A percentile compares a stretch with the other conserved stretches of the same genome.
phyloP scores from a whole-genome alignment of 2,888 invertebrate genomes.

The Cryptocheilus praepositus region DNA sequence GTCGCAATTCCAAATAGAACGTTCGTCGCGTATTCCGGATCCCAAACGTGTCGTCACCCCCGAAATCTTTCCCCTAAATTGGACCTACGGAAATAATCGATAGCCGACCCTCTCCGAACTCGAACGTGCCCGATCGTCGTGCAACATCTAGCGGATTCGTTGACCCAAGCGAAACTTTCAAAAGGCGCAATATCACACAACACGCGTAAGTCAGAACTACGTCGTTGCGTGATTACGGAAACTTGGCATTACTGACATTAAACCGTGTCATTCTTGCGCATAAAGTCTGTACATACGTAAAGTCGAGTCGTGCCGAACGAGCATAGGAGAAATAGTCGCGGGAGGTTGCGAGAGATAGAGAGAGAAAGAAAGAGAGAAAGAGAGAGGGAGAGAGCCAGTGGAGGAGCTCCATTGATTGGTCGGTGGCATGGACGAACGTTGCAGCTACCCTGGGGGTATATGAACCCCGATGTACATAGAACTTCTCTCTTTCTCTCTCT shows the following conservation, averaged over 20 bases:
- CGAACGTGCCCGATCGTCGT: too few relatives aligned
- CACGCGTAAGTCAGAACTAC: not conserved
- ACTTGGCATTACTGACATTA: constrained; percentile 4
- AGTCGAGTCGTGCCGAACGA: constrained; percentile 21
- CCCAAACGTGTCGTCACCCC: too few relatives aligned
- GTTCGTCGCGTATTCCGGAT: too few relatives aligned
- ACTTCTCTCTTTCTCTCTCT: constrained; percentile 38
- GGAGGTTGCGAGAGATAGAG: constrained; percentile 30
- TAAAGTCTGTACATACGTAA: constrained; percentile 12
- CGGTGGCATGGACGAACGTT: constrained; percentile 63
- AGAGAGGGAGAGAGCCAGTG: constrained; percentile 37
- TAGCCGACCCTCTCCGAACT: too few relatives aligned
- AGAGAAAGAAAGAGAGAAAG: constrained; percentile 28
- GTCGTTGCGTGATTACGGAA: constrained; percentile 3
- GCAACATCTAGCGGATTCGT: too few relatives aligned
- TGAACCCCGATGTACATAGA: constrained; percentile 65
- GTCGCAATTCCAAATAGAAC: too few relatives aligned
- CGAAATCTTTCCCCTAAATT: too few relatives aligned
- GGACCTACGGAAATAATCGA: too few relatives aligned
- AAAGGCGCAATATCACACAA: too few relatives aligned
- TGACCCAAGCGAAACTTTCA: too few relatives aligned
- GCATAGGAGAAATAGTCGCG: constrained; percentile 27
- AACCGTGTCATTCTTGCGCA: not conserved
- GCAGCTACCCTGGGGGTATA: constrained; percentile 68
- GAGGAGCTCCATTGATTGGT: constrained; percentile 72